Evolutionary conservation across 2,797 vertebrate species (phyloP), one percentile per base, ranked within the genome.

Genomic region (Typhlichthys eigenmanni): DNA sequence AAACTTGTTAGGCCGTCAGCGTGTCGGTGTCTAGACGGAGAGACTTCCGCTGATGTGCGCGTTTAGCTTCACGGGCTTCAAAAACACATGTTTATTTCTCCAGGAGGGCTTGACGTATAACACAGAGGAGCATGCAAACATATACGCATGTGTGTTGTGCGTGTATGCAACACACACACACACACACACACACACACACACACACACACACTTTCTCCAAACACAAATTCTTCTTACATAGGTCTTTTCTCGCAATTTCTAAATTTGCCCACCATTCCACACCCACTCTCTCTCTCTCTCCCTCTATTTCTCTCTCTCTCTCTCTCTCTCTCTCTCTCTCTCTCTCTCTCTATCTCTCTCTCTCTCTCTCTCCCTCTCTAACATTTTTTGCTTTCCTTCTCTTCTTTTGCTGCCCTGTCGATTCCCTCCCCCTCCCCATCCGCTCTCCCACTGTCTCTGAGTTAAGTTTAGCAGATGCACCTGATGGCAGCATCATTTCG

Each of bases 391-490:
- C 60, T 65, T 29, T 4, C 61, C 47, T 10, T 64, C 69, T 53
- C 60, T 53, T 58, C 57, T 47, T 16, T 47, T n/a, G 38, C 14
- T 10, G 4, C 55, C 13, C 13, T 3, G 57, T 57, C 48, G 29
- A 34, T 50, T 54, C 24, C 53, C 38, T 10, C 14, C 43, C 5
- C 45, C 14, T 45, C 2, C 50, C 34, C 32, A 17, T 38, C 32
- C 51, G 8, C 52, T 13, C 52, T 34, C 29, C 13, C 19, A 47
- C 46, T 54, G 72, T 85, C 83, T 85, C 55, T 0, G 74, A 79
- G 85, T 89, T 91, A 86, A 87, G 88, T 88, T 90, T 87, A 88
- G 89, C 91, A 89, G 89, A 82, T 87, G 87, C 86, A 81, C 87
- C 88, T 88, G 89, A 87, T 85, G 89, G 90, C 82, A 66, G 86